These are phyloP conservation scores for Omphaloscelis lunosa DNA, from an alignment of 2,888 invertebrate genomes.

Conservation along the genomic window DNA sequence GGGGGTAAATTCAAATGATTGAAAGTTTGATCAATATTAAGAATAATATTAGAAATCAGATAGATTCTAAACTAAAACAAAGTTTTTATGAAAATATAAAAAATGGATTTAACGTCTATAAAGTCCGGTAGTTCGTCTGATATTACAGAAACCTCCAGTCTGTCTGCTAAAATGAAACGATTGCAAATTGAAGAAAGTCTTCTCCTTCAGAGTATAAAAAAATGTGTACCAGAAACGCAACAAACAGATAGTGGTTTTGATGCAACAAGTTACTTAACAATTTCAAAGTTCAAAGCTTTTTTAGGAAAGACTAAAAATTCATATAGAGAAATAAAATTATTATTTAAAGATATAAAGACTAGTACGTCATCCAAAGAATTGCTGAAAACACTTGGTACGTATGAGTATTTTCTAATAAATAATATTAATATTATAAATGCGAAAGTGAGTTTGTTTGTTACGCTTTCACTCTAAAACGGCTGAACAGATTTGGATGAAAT, in stretches of 20 bases:
- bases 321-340: constrained; percentile 72
- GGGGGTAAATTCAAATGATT: constrained; percentile 51
- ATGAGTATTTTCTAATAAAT: constrained; percentile 60
- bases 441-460: too few species aligned
- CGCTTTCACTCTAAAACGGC: too few species aligned
- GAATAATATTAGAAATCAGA: background rate
- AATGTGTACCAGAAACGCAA: constrained; percentile 27
- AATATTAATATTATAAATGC: too few species aligned
- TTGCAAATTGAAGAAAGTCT: constrained; percentile 85
- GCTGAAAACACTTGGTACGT: constrained; percentile 71
- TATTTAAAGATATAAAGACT: constrained; percentile 80
- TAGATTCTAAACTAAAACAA: background rate
- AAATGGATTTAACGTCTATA: constrained; percentile 43
- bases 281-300: constrained; percentile 69
- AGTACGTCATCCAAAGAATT: constrained; percentile 73
- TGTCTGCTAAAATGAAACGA: constrained; percentile 77
- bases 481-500: too few species aligned
- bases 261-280: constrained; percentile 29
- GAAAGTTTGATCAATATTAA: constrained; percentile 62
- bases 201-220: constrained; percentile 68
- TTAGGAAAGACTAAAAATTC: constrained; percentile 70
- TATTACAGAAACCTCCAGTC: constrained; percentile 47
- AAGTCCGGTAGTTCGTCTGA: constrained; percentile 36
- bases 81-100: background rate
- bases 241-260: constrained; percentile 17